Conservation (phyloP, 2,888 invertebrate genomes). For the Biston betularia region DNA sequence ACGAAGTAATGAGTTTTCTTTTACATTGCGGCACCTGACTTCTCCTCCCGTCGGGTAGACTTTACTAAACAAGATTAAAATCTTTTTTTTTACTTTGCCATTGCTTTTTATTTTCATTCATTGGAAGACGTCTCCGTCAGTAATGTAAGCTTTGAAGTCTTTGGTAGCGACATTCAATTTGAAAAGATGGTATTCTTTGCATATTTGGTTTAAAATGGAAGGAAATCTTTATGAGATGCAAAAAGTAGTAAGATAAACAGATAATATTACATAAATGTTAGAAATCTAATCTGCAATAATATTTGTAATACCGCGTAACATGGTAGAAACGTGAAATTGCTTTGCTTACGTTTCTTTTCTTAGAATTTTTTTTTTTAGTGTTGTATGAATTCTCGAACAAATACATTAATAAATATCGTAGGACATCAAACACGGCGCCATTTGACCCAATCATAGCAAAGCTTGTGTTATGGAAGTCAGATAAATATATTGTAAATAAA, state of each 20-base stretch:
- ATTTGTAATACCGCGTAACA: neutral
- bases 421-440: too few relatives aligned
- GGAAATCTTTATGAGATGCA: constrained; percentile 31
- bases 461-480: too few relatives aligned
- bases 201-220: constrained; percentile 34
- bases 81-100: constrained; percentile 66
- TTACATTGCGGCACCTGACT: constrained; percentile 78
- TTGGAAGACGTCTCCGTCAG: constrained; percentile 40
- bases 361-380: neutral
- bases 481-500: too few relatives aligned
- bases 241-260: constrained; percentile 22
- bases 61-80: constrained; percentile 80
- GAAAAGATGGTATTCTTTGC: constrained; percentile 33
- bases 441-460: too few relatives aligned
- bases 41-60: constrained; percentile 67
- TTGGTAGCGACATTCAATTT: constrained; percentile 38
- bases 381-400: too few relatives aligned
- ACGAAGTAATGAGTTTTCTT: constrained; percentile 83
- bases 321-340: neutral
- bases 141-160: constrained; percentile 40
- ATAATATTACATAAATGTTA: constrained; percentile 15
- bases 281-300: constrained; percentile 1
- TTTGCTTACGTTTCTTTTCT: neutral
- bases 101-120: constrained; percentile 49
- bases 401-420: too few relatives aligned